Evolutionary conservation across 2,888 invertebrate species (phyloP), one percentile per base, ranked within the genome.

Genomic region (Callimorpha dominula): DNA sequence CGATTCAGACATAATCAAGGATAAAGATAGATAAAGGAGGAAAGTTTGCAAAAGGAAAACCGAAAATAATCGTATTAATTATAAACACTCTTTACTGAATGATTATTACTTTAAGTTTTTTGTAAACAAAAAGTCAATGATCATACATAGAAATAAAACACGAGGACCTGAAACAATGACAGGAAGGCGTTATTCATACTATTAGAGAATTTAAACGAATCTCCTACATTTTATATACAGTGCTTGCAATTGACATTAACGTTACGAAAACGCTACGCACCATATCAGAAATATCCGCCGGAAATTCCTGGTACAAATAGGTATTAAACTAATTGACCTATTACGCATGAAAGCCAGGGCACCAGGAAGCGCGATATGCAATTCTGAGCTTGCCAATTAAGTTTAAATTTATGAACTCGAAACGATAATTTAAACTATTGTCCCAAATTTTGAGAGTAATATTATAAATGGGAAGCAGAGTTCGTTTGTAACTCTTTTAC

Each of bases 241-340:
- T 9, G 1, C 11, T 57, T 57, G 57, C 57, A 57, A 57, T 57
- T 57, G 12, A 57, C 57, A 57, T 20, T 20, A 57, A 57, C 20
- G 54, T n/a, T n/a, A 57, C 46, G 46, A n/a, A 43, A 70, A 60
- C 67, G 43, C 20, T 20, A 43, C 43, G 60, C 31, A 20, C 60
- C 31, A 31, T 60, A 60, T 31, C 31, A 14, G 60, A 31, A 60
- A 60, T 31, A 60, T 60, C 60, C 60, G 60, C 5, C 54, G 63
- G 60, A 60, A 69, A 70, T 60, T 65, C 52, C 42, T 54, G 5
- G 63, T 54, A 31, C 64, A 49, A 57, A 60, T 11, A 60, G 57
- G 31, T 68, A 68, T 68, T 46, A 20, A 68, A 46, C 54, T 46
- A 43, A 31, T 68, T 60, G 46, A 60, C 46, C 46, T 60, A 54